A percentile compares a stretch with the other conserved stretches of the same genome.
These are phyloP conservation scores for Petrolisthes cinctipes DNA, from an alignment of 2,888 invertebrate genomes.

Conservation along the genomic window DNA sequence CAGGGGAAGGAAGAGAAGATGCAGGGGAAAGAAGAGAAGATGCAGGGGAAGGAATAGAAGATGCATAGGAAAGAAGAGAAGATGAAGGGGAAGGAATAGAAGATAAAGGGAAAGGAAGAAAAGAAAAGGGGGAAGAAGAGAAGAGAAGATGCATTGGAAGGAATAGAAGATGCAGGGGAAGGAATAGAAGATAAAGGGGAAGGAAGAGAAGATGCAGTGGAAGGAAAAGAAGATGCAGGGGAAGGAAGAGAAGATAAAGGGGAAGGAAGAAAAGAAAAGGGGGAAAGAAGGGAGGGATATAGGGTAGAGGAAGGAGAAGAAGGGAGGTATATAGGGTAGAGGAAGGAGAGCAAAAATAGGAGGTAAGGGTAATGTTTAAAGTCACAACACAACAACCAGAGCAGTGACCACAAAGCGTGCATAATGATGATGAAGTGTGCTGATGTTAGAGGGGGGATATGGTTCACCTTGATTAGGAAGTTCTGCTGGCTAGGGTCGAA, in stretches of 20 bases:
- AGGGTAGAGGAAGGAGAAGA: neutral
- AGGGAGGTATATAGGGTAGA: neutral
- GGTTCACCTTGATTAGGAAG: too few relatives aligned
- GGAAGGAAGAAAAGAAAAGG: too few relatives aligned
- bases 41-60: neutral
- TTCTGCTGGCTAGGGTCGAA: too few relatives aligned
- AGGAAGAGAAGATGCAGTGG: too few relatives aligned
- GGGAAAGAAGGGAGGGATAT: neutral
- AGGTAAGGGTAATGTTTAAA: neutral
- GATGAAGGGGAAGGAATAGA: neutral
- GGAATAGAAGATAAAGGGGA: too few relatives aligned
- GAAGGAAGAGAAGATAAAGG: too few relatives aligned
- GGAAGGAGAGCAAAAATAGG: neutral
- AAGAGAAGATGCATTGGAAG: too few relatives aligned
- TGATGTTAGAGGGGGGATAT: too few relatives aligned
- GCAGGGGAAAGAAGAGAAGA: conserved; percentile 10
- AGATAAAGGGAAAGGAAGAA: neutral
- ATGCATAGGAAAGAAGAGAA: neutral
- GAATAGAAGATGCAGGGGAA: too few relatives aligned
- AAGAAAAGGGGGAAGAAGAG: too few relatives aligned
- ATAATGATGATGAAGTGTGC: conserved; percentile 11
- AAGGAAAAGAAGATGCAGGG: too few relatives aligned
- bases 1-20: neutral
- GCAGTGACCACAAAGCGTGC: neutral
- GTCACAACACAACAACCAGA: neutral